Evolutionary conservation across 1,140 invertebrate genomes (phyloP).

Genomic region (Probaryconus sp.): DNA sequence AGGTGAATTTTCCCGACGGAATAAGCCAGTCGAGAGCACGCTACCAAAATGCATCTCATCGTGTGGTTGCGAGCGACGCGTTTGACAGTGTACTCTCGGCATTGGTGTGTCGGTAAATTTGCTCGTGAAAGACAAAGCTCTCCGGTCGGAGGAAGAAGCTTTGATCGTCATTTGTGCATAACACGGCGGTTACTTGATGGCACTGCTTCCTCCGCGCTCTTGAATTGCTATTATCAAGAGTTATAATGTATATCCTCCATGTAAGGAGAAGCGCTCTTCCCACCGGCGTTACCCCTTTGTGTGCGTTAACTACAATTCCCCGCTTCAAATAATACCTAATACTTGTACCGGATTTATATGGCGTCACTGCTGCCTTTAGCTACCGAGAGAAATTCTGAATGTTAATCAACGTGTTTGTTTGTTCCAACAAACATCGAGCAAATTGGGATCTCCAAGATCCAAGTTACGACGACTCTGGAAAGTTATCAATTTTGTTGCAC

Average conservation of each 20-base stretch:
- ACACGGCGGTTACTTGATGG: slow-evolving; percentile 49
- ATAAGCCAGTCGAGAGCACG: slow-evolving; percentile 34
- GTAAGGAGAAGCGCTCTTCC: slow-evolving; percentile 40
- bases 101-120: slow-evolving; percentile 53
- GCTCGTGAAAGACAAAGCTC: slow-evolving; percentile 54
- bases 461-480: too few species aligned
- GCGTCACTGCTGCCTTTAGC: too few species aligned
- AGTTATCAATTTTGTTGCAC: too few species aligned
- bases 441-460: too few species aligned
- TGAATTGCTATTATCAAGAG: slow-evolving; percentile 54
- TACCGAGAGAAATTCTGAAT: too few species aligned
- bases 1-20: slow-evolving; percentile 36
- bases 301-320: slow-evolving; percentile 23
- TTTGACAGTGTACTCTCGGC: slow-evolving; percentile 31
- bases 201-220: slow-evolving; percentile 34
- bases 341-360: slow-evolving; percentile 17
- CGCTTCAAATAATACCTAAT: slow-evolving; percentile 20
- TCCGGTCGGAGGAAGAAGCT: slow-evolving; percentile 34
- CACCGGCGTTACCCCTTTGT: slow-evolving; percentile 16
- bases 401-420: too few species aligned
- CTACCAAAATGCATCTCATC: slow-evolving; percentile 25
- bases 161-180: slow-evolving; percentile 60
- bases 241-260: slow-evolving; percentile 43
- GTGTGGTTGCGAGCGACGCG: slow-evolving; percentile 27
- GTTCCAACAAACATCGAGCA: too few species aligned